Evolutionary conservation across 2,888 invertebrate genomes (phyloP).

Genomic region (Arge pagana): DNA sequence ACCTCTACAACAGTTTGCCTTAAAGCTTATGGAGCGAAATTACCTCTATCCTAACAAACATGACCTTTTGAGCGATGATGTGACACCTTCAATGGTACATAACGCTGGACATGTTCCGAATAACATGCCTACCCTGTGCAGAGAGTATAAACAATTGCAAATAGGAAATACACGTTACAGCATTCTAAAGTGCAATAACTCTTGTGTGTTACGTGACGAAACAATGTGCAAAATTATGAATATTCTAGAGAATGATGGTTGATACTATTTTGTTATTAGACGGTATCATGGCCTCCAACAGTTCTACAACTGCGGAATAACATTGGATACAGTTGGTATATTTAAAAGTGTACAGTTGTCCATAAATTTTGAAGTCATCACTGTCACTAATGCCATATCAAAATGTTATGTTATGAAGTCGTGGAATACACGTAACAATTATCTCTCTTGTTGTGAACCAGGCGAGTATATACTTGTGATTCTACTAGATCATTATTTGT

Average conservation of each 20-base stretch:
- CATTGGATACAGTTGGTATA: background rate
- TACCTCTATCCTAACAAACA: too few relatives aligned
- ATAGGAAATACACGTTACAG: background rate
- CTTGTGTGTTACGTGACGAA: background rate
- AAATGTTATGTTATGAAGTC: background rate
- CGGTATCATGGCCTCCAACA: background rate
- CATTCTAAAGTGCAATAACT: background rate
- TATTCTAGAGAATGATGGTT: background rate
- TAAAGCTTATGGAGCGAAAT: conserved; percentile 4
- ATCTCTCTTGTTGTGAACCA: too few relatives aligned
- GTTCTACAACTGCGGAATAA: background rate
- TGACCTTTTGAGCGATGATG: too few relatives aligned
- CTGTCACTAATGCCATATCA: background rate
- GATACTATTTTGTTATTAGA: background rate
- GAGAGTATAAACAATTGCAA: background rate
- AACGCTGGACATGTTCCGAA: conserved; percentile 3
- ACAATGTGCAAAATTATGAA: background rate
- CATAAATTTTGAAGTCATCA: background rate
- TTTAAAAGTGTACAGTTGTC: background rate
- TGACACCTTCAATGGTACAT: background rate
- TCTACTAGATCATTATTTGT: too few relatives aligned
- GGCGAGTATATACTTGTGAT: too few relatives aligned
- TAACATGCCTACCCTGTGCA: too few relatives aligned
- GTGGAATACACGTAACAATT: too few relatives aligned
- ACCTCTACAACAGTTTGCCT: conserved; percentile 6